Percentiles rank a stretch among this genome's conserved stretches.
Conservation (phyloP, 2,797 vertebrate genomes). For the Margarornis squamiger region DNA sequence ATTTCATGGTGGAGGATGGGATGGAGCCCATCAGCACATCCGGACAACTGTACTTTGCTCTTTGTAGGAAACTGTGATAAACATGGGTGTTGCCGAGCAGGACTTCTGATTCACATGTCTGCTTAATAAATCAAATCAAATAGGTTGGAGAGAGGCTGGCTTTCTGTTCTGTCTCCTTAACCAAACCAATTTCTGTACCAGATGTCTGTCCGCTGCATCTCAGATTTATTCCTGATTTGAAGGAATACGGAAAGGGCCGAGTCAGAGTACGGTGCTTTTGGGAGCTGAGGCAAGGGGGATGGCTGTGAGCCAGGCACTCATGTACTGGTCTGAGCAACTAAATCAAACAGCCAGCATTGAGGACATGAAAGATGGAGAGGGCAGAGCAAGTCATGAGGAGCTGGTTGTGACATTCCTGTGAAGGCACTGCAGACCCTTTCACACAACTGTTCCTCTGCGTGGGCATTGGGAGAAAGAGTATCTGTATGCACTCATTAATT, state of each 20-base stretch:
- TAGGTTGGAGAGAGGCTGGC: not conserved
- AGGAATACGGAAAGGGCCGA: not conserved
- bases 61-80: not conserved
- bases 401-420: not conserved
- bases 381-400: not conserved
- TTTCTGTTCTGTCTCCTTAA: not conserved
- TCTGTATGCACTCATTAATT: fast-evolving
- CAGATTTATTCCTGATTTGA: not conserved
- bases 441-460: not conserved
- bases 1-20: not conserved
- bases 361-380: not conserved
- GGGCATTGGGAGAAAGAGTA: not conserved
- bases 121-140: not conserved
- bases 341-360: too few species aligned
- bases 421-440: not conserved
- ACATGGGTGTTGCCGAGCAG: not conserved
- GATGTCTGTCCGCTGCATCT: not conserved
- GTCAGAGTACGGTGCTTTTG: not conserved
- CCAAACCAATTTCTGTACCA: not conserved
- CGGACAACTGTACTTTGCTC: not conserved
- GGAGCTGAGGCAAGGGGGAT: not conserved
- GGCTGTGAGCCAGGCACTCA: fast-evolving
- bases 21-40: not conserved
- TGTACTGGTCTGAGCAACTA: fast-evolving
- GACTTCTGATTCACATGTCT: not conserved